Evolutionary conservation across 2,113 vertebrate species (phyloP), one percentile per base, ranked within the genome.

Genomic region (Notarius lentiginosus): DNA sequence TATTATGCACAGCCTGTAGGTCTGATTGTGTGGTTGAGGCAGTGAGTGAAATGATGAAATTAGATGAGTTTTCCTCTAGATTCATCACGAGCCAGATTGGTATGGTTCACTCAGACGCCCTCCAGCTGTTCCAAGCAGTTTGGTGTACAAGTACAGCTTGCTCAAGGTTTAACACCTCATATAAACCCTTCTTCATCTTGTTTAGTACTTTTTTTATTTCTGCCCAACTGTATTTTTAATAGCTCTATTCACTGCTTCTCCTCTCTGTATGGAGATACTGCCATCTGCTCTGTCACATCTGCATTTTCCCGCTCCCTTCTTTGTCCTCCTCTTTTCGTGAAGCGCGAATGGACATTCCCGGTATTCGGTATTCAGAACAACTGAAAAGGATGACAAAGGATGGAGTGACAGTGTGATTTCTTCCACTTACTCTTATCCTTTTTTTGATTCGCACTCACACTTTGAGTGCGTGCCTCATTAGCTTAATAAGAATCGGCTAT

Each of bases 31-130:
- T 76, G 51, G 61, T 55, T 17, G 85, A 90, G 86, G 73, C 87
- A 63, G 73, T 86, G 86, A 17, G 34, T 68, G 80, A 72, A 58
- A 58, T 53, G 82, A 60, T 84, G 84, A 87, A 90, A 88, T 86
- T 63, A 20, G 61, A 49, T 20, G 66, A 77, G 87, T 91, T 91
- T 86, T 86, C 63, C 49, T 86, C 49, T 55, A 66, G 91, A 91
- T 90, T 92, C 88, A 93, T 93, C 90, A 93, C 86, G 85, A 84
- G 89, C 91, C 92, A 93, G 92, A 93, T 94, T 93, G 86, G 89
- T 79, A 58, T 81, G 88, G 83, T 91, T 88, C 90, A 76, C 63
- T 89, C 87, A 87, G 87, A 81, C 87, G 89, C 73, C 68, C 87
- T 91, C 85, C 92, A 95, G 92, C 91, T 93, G 93, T 88, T 92